phyloP scores from a whole-genome alignment of 2,888 invertebrate genomes.

The Micropterix aruncella region DNA sequence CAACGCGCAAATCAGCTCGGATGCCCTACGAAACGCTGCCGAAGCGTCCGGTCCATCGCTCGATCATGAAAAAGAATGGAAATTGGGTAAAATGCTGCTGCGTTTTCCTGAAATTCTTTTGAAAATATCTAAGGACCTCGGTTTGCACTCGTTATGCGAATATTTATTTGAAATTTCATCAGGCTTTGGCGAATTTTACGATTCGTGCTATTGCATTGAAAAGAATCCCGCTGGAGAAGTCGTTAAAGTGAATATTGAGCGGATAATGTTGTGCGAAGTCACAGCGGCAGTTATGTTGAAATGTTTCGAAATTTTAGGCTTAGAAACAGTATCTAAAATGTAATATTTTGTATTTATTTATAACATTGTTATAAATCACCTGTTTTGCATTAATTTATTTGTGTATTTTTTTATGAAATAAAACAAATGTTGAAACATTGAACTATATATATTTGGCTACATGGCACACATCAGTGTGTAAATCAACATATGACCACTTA shows the following conservation, averaged over 20 bases:
- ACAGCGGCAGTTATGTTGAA: slow-evolving; percentile 78
- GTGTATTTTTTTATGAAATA: slow-evolving; percentile 4
- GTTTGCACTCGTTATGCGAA: slow-evolving; percentile 82
- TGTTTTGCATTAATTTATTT: neutral
- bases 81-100: slow-evolving; percentile 74
- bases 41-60: slow-evolving; percentile 48
- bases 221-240: slow-evolving; percentile 74
- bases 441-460: slow-evolving; percentile 14
- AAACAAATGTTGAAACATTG: slow-evolving; percentile 14
- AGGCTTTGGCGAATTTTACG: slow-evolving; percentile 93
- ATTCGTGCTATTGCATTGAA: slow-evolving; percentile 93
- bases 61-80: slow-evolving; percentile 88
- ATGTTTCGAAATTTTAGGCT: slow-evolving; percentile 82
- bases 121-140: slow-evolving; percentile 69
- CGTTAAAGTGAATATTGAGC: slow-evolving; percentile 67
- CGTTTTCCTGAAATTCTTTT: slow-evolving; percentile 79
- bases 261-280: slow-evolving; percentile 85
- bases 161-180: slow-evolving; percentile 91
- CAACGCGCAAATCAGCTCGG: slow-evolving; percentile 52
- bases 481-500: neutral
- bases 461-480: slow-evolving; percentile 1
- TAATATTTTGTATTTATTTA: slow-evolving; percentile 34
- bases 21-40: slow-evolving; percentile 46
- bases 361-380: neutral
- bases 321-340: slow-evolving; percentile 87